Percentiles rank a stretch among this genome's conserved stretches.
phyloP scores from a whole-genome alignment of 1,140 invertebrate species.

The Agrypnia vestita region DNA sequence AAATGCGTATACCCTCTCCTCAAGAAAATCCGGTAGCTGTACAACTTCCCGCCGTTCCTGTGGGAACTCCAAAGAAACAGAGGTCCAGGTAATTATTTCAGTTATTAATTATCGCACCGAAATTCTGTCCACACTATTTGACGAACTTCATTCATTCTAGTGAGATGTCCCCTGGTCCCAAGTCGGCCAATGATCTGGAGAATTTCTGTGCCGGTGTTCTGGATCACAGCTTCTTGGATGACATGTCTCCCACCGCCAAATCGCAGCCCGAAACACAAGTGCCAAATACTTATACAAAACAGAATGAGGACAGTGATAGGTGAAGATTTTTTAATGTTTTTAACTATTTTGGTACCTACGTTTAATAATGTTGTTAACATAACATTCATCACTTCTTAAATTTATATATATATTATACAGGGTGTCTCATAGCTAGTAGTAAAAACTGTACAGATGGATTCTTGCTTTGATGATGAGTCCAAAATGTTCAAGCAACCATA shows the following conservation, averaged over 20 bases:
- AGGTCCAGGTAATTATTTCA: constrained; percentile 12
- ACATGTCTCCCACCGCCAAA: constrained; percentile 68
- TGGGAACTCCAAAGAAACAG: constrained; percentile 27
- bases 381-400: too few species aligned
- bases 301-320: constrained; percentile 77
- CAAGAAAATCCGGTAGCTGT: too few species aligned
- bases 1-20: too few species aligned
- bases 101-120: too few species aligned
- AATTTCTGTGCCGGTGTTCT: constrained; percentile 88
- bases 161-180: constrained; percentile 40
- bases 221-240: constrained; percentile 89
- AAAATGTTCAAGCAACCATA: too few species aligned
- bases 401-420: too few species aligned
- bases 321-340: constrained; percentile 61
- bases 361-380: too few species aligned
- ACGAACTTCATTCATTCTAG: neutral
- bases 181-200: constrained; percentile 77
- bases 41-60: neutral
- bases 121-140: too few species aligned
- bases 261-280: constrained; percentile 70
- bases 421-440: too few species aligned
- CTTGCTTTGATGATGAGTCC: too few species aligned
- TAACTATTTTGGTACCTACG: neutral
- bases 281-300: constrained; percentile 54
- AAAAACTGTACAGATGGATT: too few species aligned